These are phyloP conservation scores for Orbicella faveolata DNA, from an alignment of 64 coral and sea anemone genomes.

Conservation along the genomic window DNA sequence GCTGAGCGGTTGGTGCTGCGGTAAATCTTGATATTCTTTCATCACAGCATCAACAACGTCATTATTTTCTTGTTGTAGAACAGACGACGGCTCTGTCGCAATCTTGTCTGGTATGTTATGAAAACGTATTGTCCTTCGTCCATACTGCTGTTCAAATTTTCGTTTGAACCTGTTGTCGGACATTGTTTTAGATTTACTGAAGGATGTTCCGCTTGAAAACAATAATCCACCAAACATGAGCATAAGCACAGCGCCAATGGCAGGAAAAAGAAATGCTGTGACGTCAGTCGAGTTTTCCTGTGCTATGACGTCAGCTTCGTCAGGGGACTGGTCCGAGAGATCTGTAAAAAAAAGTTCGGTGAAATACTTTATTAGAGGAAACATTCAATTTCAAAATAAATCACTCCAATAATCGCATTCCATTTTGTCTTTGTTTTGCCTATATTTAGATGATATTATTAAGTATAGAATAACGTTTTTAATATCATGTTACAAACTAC, in stretches of 20 bases:
- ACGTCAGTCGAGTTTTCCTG: constrained; percentile 22
- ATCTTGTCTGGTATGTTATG: constrained; percentile 48
- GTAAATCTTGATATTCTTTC: constrained; percentile 74
- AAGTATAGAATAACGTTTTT: too few relatives aligned
- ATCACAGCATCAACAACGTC: constrained; percentile 87
- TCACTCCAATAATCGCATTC: too few relatives aligned
- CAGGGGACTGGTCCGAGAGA: constrained; percentile 3
- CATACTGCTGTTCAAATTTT: constrained; percentile 34
- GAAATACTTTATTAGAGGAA: too few relatives aligned
- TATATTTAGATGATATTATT: too few relatives aligned
- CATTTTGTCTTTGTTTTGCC: too few relatives aligned
- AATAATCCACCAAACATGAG: constrained; percentile 70
- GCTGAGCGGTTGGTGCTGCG: constrained; percentile 72
- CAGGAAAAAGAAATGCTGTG: constrained; percentile 64
- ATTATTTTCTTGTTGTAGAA: constrained; percentile 93
- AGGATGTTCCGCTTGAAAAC: constrained; percentile 25
- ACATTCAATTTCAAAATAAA: too few relatives aligned
- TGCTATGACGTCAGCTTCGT: constrained; percentile 7
- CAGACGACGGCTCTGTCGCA: constrained; percentile 36
- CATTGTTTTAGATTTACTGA: constrained; percentile 44
- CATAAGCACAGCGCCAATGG: constrained; percentile 78
- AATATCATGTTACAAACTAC: too few relatives aligned
- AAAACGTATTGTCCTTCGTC: constrained; percentile 50
- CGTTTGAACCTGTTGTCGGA: constrained; percentile 9
- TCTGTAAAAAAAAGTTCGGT: neutral